Percentiles rank a stretch among this genome's conserved stretches.
phyloP scores from a whole-genome alignment of 2,888 invertebrate species.

The Apamea crenata region DNA sequence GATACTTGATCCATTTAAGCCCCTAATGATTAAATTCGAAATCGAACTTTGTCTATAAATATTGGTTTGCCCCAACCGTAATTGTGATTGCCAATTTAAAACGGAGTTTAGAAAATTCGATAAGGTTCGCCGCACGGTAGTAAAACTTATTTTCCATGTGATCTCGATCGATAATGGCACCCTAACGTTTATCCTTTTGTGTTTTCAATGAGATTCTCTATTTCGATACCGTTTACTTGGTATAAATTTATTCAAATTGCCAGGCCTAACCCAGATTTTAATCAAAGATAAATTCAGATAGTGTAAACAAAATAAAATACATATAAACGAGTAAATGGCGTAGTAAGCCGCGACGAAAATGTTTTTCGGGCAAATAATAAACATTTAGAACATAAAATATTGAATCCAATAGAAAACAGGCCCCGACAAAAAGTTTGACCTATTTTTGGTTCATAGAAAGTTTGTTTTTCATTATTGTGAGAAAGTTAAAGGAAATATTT shows the following conservation, averaged over 20 bases:
- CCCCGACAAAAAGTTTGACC: not conserved
- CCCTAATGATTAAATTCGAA: slow-evolving; percentile 44
- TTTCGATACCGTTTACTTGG: slow-evolving; percentile 65
- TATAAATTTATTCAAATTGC: slow-evolving; percentile 67
- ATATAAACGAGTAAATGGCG: slow-evolving; percentile 57
- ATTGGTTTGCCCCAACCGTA: slow-evolving; percentile 48
- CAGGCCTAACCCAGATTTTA: slow-evolving; percentile 60
- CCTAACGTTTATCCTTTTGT: slow-evolving; percentile 62
- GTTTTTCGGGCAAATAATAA: slow-evolving; percentile 33
- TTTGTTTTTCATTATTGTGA: slow-evolving; percentile 1
- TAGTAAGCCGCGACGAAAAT: slow-evolving; percentile 33
- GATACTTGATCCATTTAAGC: slow-evolving; percentile 42
- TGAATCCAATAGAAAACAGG: slow-evolving; percentile 1
- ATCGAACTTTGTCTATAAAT: slow-evolving; percentile 60
- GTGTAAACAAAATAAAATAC: slow-evolving; percentile 62
- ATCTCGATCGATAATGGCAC: slow-evolving; percentile 56
- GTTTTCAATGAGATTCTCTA: slow-evolving; percentile 64
- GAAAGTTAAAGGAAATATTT: slow-evolving; percentile 4
- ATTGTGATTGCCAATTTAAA: slow-evolving; percentile 68
- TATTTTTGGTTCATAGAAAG: slow-evolving; percentile 2
- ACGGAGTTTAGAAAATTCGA: slow-evolving; percentile 58
- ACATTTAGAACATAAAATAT: slow-evolving; percentile 32
- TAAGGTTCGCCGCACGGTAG: slow-evolving; percentile 43
- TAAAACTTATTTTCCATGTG: slow-evolving; percentile 62
- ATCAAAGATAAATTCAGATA: slow-evolving; percentile 66